Conservation (phyloP, 2,888 invertebrate species). For the Cantharis flavilabris region DNA sequence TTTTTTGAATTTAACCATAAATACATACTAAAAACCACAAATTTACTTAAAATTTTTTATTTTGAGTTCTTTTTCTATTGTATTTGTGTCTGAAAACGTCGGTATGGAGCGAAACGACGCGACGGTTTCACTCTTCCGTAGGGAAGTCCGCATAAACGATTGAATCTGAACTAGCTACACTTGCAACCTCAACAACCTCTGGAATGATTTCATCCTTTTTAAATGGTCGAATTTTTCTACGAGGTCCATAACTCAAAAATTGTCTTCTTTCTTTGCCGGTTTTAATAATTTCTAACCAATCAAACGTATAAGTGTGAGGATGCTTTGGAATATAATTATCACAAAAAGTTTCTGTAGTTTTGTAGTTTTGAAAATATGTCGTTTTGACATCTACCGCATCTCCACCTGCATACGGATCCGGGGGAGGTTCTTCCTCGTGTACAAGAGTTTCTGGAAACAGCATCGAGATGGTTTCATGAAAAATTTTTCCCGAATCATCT, state of each 20-base stretch:
- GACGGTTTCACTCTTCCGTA: neutral
- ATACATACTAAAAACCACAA: no score
- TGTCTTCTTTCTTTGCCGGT: constrained; percentile 59
- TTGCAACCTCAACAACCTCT: neutral
- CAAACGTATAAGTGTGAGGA: constrained; percentile 59
- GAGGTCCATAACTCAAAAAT: constrained; percentile 45
- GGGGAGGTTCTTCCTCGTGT: constrained; percentile 55
- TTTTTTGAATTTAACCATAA: no score
- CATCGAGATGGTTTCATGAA: constrained; percentile 66
- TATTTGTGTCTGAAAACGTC: neutral
- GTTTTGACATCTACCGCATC: constrained; percentile 54
- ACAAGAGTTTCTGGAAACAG: constrained; percentile 67
- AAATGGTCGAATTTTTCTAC: neutral
- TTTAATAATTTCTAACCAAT: constrained; percentile 61
- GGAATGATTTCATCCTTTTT: neutral
- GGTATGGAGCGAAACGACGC: neutral
- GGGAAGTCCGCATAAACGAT: neutral
- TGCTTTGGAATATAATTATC: constrained; percentile 56
- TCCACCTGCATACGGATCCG: constrained; percentile 46
- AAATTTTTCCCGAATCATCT: constrained; percentile 64
- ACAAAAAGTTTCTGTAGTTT: constrained; percentile 48
- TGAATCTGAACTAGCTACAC: neutral
- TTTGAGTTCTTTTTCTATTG: no score
- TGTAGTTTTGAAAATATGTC: constrained; percentile 54
- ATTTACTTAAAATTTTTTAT: no score